Percentiles rank a stretch among this genome's conserved stretches.
phyloP scores from a whole-genome alignment of 1,140 invertebrate genomes.

The Cydia fagiglandana region DNA sequence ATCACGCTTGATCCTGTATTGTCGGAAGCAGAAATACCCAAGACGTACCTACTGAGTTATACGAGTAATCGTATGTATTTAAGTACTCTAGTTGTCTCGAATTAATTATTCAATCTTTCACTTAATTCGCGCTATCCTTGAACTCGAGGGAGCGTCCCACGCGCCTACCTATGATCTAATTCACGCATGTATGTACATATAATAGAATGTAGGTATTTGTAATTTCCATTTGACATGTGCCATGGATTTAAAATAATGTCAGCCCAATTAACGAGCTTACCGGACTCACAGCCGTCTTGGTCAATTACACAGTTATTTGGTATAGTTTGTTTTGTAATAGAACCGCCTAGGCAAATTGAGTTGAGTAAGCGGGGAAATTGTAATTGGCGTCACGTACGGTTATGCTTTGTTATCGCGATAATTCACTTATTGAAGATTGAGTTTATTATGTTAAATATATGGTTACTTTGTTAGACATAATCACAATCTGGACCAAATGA shows the following conservation, averaged over 20 bases:
- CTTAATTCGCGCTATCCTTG: constrained; percentile 4
- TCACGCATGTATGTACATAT: not conserved
- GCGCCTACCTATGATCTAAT: not conserved
- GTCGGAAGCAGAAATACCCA: not conserved
- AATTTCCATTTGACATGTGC: not conserved
- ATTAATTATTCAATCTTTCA: not conserved
- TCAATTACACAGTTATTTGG: constrained; percentile 31
- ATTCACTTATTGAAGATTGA: not conserved
- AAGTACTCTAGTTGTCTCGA: not conserved
- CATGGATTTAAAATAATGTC: constrained; percentile 4
- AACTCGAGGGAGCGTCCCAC: not conserved
- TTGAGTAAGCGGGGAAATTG: constrained; percentile 25
- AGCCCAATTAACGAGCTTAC: constrained; percentile 12
- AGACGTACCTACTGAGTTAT: no score
- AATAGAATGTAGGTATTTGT: not conserved
- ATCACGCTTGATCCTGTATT: not conserved
- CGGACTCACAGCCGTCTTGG: constrained; percentile 9
- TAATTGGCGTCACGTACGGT: constrained; percentile 14
- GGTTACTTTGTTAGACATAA: not conserved
- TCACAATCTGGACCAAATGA: no score
- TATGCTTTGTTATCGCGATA: constrained; percentile 4
- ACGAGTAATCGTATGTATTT: no score
- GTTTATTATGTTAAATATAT: not conserved
- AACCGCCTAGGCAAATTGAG: constrained; percentile 16
- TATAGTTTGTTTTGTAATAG: constrained; percentile 29